Base-by-base conservation (phyloP, 2,888 invertebrate species). In the Allolobophora icterica region DNA sequence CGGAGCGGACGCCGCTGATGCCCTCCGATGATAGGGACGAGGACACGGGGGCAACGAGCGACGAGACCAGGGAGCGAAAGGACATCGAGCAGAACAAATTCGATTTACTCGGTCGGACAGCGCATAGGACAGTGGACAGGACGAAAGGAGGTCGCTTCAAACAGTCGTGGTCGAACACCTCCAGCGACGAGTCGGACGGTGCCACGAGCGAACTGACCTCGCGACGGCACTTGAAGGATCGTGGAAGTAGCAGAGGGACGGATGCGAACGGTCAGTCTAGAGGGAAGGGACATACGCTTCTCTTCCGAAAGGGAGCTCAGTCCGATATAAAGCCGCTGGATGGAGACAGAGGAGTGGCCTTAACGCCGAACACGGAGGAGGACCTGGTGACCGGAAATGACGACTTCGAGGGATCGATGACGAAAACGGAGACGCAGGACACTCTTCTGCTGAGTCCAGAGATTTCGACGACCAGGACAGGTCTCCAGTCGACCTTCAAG, bases 381-480 rank as follows among this genome's bases (percentile, higher is more conserved):
- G 71, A 71, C 8, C 71, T 71, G 71, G 71, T 11, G n/a, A 15
- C 24, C 5, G 87, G 21, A 34, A 33, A 87, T 35, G 87, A 87
- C 24, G 87, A 87, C 21, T 87, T 87, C 87, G 38, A 87, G 1
- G 87, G 19, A 6, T 24, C 87, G 15, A 34, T 87, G 87, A 87
- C 33, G 0, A 87, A 87, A 38, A 87, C 87, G 38, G 87, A 35
- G 87, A 87, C 87, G 24, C 87, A 35, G 35, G 87, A 87, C 87
- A 87, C 87, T 11, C 87, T 87, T 30, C 71, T 71, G 8, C 87
- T 87, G 35, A 87, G 87, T 87, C 87, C 87, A 87, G 87, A 87
- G 21, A 35, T 87, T 87, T 24, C 35, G 35, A 87, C 34, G 35
- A 38, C 6, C 34, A 52, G 24, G 24, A 84, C 84, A 17, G 84